These are phyloP conservation scores for Euwallacea similis DNA, from an alignment of 1,140 invertebrate genomes.

Conservation along the genomic window DNA sequence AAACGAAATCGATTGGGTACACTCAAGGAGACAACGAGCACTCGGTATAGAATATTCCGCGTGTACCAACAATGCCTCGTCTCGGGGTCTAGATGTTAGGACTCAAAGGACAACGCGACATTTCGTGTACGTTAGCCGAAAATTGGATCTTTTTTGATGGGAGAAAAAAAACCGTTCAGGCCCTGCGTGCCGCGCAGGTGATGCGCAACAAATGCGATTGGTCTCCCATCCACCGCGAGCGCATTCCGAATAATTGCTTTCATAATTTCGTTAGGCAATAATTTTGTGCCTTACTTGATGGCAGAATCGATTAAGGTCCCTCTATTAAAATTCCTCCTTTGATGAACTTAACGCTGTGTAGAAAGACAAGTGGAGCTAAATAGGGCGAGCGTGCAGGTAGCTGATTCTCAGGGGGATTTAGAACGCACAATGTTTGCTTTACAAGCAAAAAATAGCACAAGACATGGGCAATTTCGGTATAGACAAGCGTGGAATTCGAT, in stretches of 20 bases:
- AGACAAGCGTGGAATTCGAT: too few relatives aligned
- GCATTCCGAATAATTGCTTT: constrained; percentile 26
- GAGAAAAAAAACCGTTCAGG: background rate
- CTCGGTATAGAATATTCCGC: too few relatives aligned
- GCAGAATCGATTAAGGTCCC: constrained; percentile 20
- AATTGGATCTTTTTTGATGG: background rate
- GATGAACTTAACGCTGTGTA: background rate
- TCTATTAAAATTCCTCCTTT: constrained; percentile 23
- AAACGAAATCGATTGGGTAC: constrained; percentile 22
- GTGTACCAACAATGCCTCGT: background rate
- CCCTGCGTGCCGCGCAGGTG: background rate
- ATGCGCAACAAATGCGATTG: constrained; percentile 14
- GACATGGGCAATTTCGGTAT: too few relatives aligned
- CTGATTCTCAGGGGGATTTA: constrained; percentile 1
- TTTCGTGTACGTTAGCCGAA: background rate
- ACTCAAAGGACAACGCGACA: background rate
- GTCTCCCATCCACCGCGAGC: constrained; percentile 12
- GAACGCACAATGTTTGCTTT: background rate
- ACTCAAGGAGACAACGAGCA: background rate
- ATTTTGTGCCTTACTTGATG: constrained; percentile 29
- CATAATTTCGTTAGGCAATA: constrained; percentile 32
- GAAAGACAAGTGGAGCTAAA: background rate
- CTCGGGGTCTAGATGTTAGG: background rate
- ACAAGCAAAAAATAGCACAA: too few relatives aligned
- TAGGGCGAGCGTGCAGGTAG: background rate